Percentiles rank a stretch among this genome's conserved stretches.
These are phyloP conservation scores for Limnodromus scolopaceus DNA, from an alignment of 2,797 vertebrate genomes.

Conservation along the genomic window DNA sequence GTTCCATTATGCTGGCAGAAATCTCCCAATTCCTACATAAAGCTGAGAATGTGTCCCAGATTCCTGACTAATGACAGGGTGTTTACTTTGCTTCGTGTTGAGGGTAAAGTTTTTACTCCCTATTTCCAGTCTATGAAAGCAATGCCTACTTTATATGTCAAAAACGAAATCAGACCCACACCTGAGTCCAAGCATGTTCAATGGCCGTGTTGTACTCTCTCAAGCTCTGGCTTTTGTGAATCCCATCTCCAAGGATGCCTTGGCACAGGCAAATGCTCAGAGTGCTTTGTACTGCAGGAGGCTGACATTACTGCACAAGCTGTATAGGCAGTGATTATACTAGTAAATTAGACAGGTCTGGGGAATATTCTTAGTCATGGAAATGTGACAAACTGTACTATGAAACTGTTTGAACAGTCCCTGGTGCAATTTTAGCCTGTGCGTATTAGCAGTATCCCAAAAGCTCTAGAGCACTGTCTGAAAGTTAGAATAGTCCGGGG, in stretches of 20 bases:
- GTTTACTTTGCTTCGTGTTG: neutral
- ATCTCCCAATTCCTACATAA: neutral
- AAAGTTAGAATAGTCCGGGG: neutral
- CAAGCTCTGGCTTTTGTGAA: neutral
- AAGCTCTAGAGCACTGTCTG: neutral
- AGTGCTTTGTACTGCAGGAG: neutral
- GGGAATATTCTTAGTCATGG: neutral
- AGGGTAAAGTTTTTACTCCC: neutral
- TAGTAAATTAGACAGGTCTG: constrained; percentile 1
- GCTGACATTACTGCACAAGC: neutral
- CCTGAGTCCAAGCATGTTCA: neutral
- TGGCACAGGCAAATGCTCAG: neutral
- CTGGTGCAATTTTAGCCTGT: neutral
- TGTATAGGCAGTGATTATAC: neutral
- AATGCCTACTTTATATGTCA: neutral
- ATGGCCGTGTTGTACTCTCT: neutral
- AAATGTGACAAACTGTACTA: neutral
- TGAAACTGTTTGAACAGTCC: neutral
- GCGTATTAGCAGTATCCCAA: neutral
- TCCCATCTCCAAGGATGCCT: neutral
- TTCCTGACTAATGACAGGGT: neutral
- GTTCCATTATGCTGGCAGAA: neutral
- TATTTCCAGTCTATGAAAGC: neutral
- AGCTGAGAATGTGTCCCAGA: neutral
- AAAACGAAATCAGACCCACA: neutral